Evolutionary conservation across 2,888 invertebrate genomes (phyloP).

Genomic region (Terebella lapidaria): DNA sequence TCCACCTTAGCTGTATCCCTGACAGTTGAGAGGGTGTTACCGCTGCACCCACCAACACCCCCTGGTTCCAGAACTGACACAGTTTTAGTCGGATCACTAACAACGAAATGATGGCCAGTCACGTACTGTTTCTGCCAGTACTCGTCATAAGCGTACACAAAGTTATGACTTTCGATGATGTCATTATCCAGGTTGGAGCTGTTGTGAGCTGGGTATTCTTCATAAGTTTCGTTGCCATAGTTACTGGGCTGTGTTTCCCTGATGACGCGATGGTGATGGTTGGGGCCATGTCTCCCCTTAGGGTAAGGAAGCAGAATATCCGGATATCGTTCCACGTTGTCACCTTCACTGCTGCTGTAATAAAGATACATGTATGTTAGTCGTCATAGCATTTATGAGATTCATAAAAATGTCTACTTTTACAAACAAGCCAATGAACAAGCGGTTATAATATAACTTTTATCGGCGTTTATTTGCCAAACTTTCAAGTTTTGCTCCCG

Average conservation of each 20-base stretch:
- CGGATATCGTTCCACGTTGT: neutral
- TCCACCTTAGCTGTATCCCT: conserved; percentile 31
- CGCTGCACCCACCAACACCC: conserved; percentile 37
- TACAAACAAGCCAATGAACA: neutral
- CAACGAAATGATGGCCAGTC: conserved; percentile 19
- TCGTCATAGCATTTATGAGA: too few species aligned
- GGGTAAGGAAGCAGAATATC: neutral
- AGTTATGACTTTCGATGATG: conserved; percentile 3
- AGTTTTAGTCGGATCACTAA: conserved; percentile 41
- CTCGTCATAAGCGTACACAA: conserved; percentile 3
- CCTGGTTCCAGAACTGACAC: conserved; percentile 49
- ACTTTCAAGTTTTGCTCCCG: too few species aligned
- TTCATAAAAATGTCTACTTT: too few species aligned
- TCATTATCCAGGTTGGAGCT: conserved; percentile 10
- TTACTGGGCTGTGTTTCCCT: conserved; percentile 36
- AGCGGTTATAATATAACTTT: neutral
- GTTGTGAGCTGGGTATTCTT: conserved; percentile 21
- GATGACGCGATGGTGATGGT: conserved; percentile 29
- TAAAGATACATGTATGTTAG: too few species aligned
- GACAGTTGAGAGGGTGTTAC: conserved; percentile 34
- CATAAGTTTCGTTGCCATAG: conserved; percentile 38
- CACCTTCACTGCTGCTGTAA: neutral
- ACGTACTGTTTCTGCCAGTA: conserved; percentile 1
- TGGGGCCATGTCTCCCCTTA: conserved; percentile 28
- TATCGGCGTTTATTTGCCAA: too few species aligned